These are phyloP conservation scores for Spodoptera litura DNA, from an alignment of 1,140 invertebrate species.

Conservation along the genomic window DNA sequence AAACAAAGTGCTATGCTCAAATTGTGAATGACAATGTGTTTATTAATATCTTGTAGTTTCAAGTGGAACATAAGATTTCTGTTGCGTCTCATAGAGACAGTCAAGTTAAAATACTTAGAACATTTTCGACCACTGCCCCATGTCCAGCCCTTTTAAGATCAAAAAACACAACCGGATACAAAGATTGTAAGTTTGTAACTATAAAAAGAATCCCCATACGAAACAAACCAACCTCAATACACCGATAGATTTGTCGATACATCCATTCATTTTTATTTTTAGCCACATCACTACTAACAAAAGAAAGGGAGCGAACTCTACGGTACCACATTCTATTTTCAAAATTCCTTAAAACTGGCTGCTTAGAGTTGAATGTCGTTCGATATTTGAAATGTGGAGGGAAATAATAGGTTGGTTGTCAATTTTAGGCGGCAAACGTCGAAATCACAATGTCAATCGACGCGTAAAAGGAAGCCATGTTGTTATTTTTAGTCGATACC, in stretches of 20 bases:
- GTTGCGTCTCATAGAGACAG: too few species aligned
- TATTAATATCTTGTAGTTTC: too few species aligned
- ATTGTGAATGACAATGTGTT: too few species aligned
- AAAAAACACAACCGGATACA: constrained; percentile 40
- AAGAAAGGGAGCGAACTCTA: constrained; percentile 44
- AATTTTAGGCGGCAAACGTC: constrained; percentile 64
- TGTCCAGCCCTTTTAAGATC: constrained; percentile 21
- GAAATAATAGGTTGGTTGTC: not conserved
- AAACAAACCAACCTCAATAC: constrained; percentile 54
- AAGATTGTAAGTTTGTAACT: constrained; percentile 6
- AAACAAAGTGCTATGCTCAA: too few species aligned
- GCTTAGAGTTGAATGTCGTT: constrained; percentile 36
- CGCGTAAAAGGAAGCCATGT: constrained; percentile 71
- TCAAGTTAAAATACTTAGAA: too few species aligned
- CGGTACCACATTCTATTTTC: not conserved
- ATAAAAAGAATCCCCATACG: constrained; percentile 51
- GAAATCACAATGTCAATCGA: constrained; percentile 75
- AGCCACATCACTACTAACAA: constrained; percentile 60
- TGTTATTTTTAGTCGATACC: constrained; percentile 79
- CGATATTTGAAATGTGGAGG: not conserved
- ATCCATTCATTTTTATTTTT: constrained; percentile 68
- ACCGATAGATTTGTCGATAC: constrained; percentile 55
- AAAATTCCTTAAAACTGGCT: constrained; percentile 10
- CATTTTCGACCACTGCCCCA: not conserved
- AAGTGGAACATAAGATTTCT: too few species aligned